These are phyloP conservation scores for Tauraco hartlaubi DNA, from an alignment of 2,797 vertebrate species.

Conservation along the genomic window DNA sequence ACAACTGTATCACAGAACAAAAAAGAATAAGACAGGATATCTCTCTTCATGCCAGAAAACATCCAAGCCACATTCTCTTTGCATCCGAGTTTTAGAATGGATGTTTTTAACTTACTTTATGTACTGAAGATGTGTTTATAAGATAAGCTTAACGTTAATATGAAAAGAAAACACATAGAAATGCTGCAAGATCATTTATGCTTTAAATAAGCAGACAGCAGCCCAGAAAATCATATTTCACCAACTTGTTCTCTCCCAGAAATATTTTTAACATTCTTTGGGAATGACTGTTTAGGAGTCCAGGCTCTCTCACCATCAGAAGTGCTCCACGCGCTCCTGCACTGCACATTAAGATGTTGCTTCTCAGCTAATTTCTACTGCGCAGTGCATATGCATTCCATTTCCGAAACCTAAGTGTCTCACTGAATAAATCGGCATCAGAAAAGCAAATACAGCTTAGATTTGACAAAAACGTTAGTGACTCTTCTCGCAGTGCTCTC, in stretches of 20 bases:
- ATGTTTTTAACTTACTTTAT: slow-evolving; percentile 12
- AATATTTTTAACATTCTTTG: slow-evolving; percentile 24
- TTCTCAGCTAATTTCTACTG: not conserved
- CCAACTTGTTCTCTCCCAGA: slow-evolving; percentile 6
- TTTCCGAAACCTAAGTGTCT: not conserved
- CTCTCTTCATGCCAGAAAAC: not conserved
- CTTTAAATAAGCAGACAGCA: slow-evolving; percentile 26
- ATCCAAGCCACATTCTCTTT: slow-evolving; percentile 15
- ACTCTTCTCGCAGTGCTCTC: not conserved
- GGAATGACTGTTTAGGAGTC: not conserved
- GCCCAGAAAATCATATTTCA: not conserved
- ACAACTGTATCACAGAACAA: slow-evolving; percentile 5
- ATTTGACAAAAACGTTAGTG: not conserved
- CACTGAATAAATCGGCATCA: not conserved
- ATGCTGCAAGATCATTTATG: not conserved
- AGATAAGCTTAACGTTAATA: slow-evolving; percentile 16
- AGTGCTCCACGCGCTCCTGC: not conserved
- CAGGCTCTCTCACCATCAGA: not conserved
- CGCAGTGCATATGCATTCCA: not conserved
- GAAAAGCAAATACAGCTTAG: not conserved
- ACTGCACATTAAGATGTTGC: not conserved
- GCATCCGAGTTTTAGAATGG: not conserved
- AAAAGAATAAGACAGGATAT: slow-evolving; percentile 26
- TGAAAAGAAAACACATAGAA: slow-evolving; percentile 8
- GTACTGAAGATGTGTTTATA: slow-evolving; percentile 11